Base-by-base conservation (phyloP, 2,797 vertebrate genomes). In the Xerus rutilus region DNA sequence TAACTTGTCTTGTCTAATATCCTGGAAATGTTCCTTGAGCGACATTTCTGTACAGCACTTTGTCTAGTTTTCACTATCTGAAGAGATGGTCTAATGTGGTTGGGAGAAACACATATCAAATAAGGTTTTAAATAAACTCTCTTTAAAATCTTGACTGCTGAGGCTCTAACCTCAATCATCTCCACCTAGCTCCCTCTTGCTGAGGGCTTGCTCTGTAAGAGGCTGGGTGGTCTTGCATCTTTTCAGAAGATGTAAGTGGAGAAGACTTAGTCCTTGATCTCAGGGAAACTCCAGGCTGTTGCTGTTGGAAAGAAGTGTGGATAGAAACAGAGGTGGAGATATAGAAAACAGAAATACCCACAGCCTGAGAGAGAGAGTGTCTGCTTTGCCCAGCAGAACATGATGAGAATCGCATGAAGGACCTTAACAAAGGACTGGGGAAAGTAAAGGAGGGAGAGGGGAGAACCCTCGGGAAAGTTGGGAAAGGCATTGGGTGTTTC, bases 1-100 rank as follows among this genome's bases (percentile, higher is more conserved):
- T 89, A 77, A 79, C 86, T 64, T 89, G 89, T 95, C 93, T 64
- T n/a, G 45, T 49, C 65, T 86, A 86, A 52, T 70, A 82, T 96
- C 86, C 97, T 43, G 21, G 67, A 64, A 39, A 78, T 5, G 25
- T 45, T 67, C 28, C 70, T 47, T 70, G 62, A 78, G 57, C 52
- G 8, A 5, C 14, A 15, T 18, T 85, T 73, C 49, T 45, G 8
- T 9, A 25, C 7, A 12, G 35, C 11, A 0, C 45, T 70, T 39
- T 45, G 43, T 45, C 70, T 83, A 35, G 17, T 69, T 91, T 93
- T 49, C 20, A 7, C 0, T 49, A 74, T 72, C 69, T 84, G 70
- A 70, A 91, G 64, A 90, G 88, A 67, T 1, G 1, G 14, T 49
- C 30, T 62, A 57, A 47, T 28, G 13, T 3, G 3, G 28, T 59